A percentile compares a stretch with the other conserved stretches of the same genome.
Evolutionary conservation across 2,888 invertebrate species (phyloP).

Genomic region (Anagyrus pseudococci): DNA sequence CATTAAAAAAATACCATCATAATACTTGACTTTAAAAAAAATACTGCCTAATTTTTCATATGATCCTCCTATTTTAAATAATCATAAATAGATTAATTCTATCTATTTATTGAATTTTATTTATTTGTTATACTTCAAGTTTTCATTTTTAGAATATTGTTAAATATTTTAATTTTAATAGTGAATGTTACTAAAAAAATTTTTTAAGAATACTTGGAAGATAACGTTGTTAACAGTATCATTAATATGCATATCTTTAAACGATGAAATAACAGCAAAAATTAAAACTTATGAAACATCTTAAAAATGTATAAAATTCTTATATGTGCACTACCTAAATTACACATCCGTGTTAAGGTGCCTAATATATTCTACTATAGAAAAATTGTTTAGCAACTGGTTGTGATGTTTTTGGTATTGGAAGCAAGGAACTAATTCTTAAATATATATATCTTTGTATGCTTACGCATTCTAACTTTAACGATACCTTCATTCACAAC

Average conservation of each 20-base stretch:
- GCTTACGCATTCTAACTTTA: background rate
- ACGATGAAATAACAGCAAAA: background rate
- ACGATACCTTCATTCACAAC: background rate
- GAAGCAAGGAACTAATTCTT: slow-evolving; percentile 30
- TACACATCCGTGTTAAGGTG: slow-evolving; percentile 2
- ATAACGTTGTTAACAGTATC: background rate
- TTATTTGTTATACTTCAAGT: background rate
- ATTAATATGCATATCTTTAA: background rate
- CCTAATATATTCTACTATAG: slow-evolving; percentile 10
- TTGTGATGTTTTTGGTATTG: slow-evolving; percentile 13
- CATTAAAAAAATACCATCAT: too few species aligned
- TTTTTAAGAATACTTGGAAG: background rate
- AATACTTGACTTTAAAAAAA: too few species aligned
- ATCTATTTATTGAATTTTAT: background rate
- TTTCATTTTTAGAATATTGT: background rate
- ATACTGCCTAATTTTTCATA: background rate
- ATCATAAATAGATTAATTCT: background rate
- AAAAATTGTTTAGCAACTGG: slow-evolving; percentile 20
- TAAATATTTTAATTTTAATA: background rate
- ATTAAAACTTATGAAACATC: background rate
- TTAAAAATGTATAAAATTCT: slow-evolving; percentile 10
- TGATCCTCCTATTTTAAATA: background rate
- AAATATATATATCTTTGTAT: slow-evolving; percentile 4
- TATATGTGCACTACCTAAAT: slow-evolving; percentile 19
- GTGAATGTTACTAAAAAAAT: background rate